Evolutionary conservation across 2,888 invertebrate species (phyloP), one percentile per base, ranked within the genome.

Genomic region (Masnerella sp.): DNA sequence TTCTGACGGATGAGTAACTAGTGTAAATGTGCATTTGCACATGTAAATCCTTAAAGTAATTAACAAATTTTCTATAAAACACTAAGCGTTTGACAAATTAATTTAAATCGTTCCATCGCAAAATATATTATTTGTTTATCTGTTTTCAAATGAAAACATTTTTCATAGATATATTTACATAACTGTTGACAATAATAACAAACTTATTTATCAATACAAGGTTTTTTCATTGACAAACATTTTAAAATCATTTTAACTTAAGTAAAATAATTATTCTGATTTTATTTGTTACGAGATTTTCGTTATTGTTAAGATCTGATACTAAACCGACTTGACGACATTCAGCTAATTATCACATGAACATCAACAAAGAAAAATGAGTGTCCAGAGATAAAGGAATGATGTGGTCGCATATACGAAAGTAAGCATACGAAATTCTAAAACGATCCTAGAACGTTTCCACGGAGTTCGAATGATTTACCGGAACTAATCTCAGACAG

Each of bases 381-480:
- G 75, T 49, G 49, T 68, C 49, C 40, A 61, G 49, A 61, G 70
- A 77, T 71, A 65, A 69, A 74, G 80, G 80, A 64, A 77, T 77
- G 79, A 75, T 68, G 76, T 76, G 77, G 75, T 76, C 65, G 77
- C 67, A 67, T 76, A 76, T 74, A 77, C 54, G 59, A 43, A 80
- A 81, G 80, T 79, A 77, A 78, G 78, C 81, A 79, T 82, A 84
- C 84, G 83, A 78, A 85, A 84, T 85, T 79, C 78, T 77, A 76
- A 75, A 78, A 80, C 78, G 79, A 79, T 78, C 74, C 77, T 69
- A 75, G 76, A 80, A 82, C 81, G 79, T 81, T 83, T 84, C 78
- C 81, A 79, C 80, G 81, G 79, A 78, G 78, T 69, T 80, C 79
- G 80, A 83, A 84, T 87, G 86, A 86, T 85, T 85, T 86, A 86